These are phyloP conservation scores for Ceratoteleas bidentatus DNA, from an alignment of 1,140 invertebrate species.

Conservation along the genomic window DNA sequence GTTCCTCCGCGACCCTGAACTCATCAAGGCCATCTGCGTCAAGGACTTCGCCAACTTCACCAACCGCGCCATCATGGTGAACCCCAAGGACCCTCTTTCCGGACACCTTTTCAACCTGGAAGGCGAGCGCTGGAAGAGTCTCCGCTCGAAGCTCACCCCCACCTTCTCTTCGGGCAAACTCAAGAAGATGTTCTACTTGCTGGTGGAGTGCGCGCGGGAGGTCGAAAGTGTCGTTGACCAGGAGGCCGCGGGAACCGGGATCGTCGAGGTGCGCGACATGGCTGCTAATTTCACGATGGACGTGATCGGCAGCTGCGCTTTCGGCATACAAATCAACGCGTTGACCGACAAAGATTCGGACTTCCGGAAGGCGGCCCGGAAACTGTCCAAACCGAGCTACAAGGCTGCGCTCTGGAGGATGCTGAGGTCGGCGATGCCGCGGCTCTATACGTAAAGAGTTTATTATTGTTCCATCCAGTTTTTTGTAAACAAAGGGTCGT, in stretches of 20 bases:
- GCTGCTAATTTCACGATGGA: slow-evolving; percentile 82
- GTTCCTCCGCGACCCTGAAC: slow-evolving; percentile 80
- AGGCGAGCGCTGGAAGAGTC: slow-evolving; percentile 80
- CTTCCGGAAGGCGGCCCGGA: slow-evolving; percentile 75
- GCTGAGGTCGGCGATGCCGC: slow-evolving; percentile 73
- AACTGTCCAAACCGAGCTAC: slow-evolving; percentile 82
- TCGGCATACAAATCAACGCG: slow-evolving; percentile 83
- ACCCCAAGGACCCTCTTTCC: slow-evolving; percentile 71
- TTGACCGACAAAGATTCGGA: slow-evolving; percentile 79
- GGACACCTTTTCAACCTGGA: slow-evolving; percentile 78
- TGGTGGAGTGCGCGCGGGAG: slow-evolving; percentile 76
- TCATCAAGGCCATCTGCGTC: slow-evolving; percentile 80
- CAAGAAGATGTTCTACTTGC: slow-evolving; percentile 82
- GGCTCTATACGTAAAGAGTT: slow-evolving; percentile 68
- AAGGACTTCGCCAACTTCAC: slow-evolving; percentile 82
- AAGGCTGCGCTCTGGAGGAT: slow-evolving; percentile 75
- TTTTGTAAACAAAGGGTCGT: too few relatives aligned
- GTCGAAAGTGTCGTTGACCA: slow-evolving; percentile 66
- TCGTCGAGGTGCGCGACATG: slow-evolving; percentile 78
- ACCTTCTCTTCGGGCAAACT: slow-evolving; percentile 82
- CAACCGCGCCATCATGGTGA: slow-evolving; percentile 77
- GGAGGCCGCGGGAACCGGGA: slow-evolving; percentile 19
- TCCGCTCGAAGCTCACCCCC: slow-evolving; percentile 81
- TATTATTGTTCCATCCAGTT: too few relatives aligned
- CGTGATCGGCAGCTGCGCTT: slow-evolving; percentile 83